Evolutionary conservation across 2,113 vertebrate species (phyloP).

Genomic region (Lasiurus cinereus): DNA sequence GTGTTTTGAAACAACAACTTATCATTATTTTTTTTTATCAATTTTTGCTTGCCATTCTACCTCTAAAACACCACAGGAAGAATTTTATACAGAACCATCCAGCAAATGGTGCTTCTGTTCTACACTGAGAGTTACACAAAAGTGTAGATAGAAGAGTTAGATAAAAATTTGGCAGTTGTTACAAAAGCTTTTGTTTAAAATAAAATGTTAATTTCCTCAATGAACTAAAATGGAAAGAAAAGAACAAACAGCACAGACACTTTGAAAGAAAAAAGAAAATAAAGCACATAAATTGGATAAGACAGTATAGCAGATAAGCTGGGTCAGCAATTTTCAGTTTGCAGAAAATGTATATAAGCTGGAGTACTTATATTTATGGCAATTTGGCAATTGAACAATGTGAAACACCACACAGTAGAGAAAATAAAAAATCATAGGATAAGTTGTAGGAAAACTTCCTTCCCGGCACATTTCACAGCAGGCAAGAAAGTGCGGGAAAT

Average conservation of each 20-base stretch:
- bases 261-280: not conserved
- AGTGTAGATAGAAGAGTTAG: not conserved
- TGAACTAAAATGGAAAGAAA: not conserved
- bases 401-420: not conserved
- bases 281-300: not conserved
- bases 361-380: not conserved
- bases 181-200: not conserved
- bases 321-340: not conserved
- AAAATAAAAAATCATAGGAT: not conserved
- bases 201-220: not conserved
- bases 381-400: not conserved
- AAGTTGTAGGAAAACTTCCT: conserved; percentile 29
- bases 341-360: not conserved
- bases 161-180: not conserved
- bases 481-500: not conserved
- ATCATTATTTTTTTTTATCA: not conserved
- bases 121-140: not conserved
- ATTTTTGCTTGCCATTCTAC: not conserved
- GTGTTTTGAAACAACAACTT: not conserved
- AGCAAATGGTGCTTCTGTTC: not conserved
- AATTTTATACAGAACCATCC: not conserved
- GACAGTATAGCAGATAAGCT: not conserved
- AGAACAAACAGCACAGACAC: not conserved
- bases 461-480: conserved; percentile 33
- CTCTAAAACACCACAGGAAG: not conserved